phyloP scores from a whole-genome alignment of 2,888 invertebrate genomes.

The Deroplatys truncata region DNA sequence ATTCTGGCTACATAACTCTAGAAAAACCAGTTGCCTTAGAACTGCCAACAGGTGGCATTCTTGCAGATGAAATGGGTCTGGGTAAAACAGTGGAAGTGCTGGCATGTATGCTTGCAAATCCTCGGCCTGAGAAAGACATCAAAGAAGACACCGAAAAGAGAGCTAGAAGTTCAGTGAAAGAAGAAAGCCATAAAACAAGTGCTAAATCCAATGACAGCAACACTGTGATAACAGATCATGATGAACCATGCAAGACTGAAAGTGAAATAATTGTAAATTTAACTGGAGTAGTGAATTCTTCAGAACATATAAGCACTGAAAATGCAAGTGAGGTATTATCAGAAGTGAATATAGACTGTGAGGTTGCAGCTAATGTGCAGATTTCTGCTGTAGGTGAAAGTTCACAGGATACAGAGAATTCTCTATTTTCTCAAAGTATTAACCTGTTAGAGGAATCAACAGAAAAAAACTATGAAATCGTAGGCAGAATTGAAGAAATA shows the following conservation, averaged over 20 bases:
- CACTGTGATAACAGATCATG: not conserved
- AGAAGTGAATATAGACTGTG: not conserved
- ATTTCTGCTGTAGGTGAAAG: not conserved
- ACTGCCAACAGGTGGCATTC: slow-evolving; percentile 60
- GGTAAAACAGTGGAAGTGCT: slow-evolving; percentile 77
- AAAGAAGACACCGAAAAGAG: slow-evolving; percentile 19
- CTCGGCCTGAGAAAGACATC: slow-evolving; percentile 37
- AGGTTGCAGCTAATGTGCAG: not conserved
- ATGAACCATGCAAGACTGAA: not conserved
- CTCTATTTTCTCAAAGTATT: not conserved
- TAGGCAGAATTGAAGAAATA: not conserved
- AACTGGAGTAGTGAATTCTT: not conserved
- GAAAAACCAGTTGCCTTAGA: slow-evolving; percentile 42
- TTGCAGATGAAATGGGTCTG: slow-evolving; percentile 79
- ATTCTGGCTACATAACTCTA: slow-evolving; percentile 45
- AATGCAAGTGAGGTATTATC: not conserved
- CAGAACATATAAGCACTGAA: not conserved
- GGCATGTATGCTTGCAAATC: slow-evolving; percentile 58
- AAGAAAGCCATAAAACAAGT: not conserved
- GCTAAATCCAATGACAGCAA: not conserved
- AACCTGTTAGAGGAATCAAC: not conserved
- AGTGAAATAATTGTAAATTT: not conserved
- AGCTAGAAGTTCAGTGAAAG: not conserved
- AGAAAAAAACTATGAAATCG: not conserved
- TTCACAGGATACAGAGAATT: not conserved